Conservation (phyloP, 2,888 invertebrate species). For the Lycia hirtaria region DNA sequence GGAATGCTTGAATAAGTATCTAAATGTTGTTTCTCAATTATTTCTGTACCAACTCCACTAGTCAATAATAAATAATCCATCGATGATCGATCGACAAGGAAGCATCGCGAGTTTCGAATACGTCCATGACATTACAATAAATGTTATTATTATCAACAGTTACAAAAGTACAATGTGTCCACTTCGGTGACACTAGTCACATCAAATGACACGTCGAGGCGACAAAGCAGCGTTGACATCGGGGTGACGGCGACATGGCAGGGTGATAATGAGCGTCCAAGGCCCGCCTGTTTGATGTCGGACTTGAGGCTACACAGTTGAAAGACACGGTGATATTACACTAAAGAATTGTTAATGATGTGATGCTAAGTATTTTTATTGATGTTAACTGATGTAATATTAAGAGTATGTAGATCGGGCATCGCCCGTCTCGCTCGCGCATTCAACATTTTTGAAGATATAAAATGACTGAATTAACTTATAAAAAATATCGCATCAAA, state of each 20-base stretch:
- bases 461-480: too few relatives aligned
- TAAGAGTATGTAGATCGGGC: too few relatives aligned
- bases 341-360: not conserved
- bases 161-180: constrained; percentile 3
- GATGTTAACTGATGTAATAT: too few relatives aligned
- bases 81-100: not conserved
- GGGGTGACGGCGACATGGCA: constrained; percentile 32
- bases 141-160: constrained; percentile 14
- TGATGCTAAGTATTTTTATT: too few relatives aligned
- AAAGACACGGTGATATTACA: not conserved
- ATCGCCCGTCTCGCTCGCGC: too few relatives aligned
- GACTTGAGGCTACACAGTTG: not conserved
- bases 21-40: too few relatives aligned
- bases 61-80: not conserved
- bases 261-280: constrained; percentile 25
- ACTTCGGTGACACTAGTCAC: constrained; percentile 5
- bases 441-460: too few relatives aligned
- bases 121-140: constrained; percentile 20
- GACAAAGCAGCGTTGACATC: constrained; percentile 29
- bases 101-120: not conserved
- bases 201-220: constrained; percentile 23
- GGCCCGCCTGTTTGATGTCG: constrained; percentile 21
- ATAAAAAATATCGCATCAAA: too few relatives aligned
- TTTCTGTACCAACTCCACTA: not conserved
- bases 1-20: too few relatives aligned